These are phyloP conservation scores for Drosophila sucinea DNA, from an alignment of 1,140 invertebrate genomes.

Conservation along the genomic window DNA sequence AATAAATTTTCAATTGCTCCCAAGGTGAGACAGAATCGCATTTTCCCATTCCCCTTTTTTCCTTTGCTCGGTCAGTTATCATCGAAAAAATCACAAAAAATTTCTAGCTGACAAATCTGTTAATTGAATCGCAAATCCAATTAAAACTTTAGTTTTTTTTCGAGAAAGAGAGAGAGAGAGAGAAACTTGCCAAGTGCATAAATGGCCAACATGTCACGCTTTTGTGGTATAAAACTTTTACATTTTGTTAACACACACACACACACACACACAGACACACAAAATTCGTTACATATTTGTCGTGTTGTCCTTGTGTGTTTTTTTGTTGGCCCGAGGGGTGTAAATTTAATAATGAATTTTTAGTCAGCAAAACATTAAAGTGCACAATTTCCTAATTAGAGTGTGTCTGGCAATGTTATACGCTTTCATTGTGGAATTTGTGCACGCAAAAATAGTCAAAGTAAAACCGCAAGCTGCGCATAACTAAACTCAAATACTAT, in stretches of 20 bases:
- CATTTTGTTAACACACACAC: conserved; percentile 2
- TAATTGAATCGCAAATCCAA: conserved; percentile 83
- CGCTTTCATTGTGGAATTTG: conserved; percentile 18
- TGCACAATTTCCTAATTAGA: conserved; percentile 73
- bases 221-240: conserved; percentile 35
- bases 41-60: not conserved
- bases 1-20: conserved; percentile 68
- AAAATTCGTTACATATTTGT: not conserved
- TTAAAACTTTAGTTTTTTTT: conserved; percentile 79
- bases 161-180: conserved; percentile 19
- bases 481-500: conserved; percentile 77
- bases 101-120: conserved; percentile 78
- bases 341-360: conserved; percentile 3
- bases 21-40: conserved; percentile 45
- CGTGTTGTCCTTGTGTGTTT: conserved; percentile 1
- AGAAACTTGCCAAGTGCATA: conserved; percentile 69
- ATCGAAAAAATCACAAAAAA: conserved; percentile 12
- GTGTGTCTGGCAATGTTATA: conserved; percentile 47
- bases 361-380: conserved; percentile 53
- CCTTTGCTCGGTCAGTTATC: not conserved
- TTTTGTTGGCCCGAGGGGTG: not conserved
- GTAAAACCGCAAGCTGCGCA: conserved; percentile 77
- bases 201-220: conserved; percentile 63
- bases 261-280: not conserved
- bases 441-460: conserved; percentile 77